Base-by-base conservation (phyloP, 1,140 invertebrate genomes). In the Bombus turneri region DNA sequence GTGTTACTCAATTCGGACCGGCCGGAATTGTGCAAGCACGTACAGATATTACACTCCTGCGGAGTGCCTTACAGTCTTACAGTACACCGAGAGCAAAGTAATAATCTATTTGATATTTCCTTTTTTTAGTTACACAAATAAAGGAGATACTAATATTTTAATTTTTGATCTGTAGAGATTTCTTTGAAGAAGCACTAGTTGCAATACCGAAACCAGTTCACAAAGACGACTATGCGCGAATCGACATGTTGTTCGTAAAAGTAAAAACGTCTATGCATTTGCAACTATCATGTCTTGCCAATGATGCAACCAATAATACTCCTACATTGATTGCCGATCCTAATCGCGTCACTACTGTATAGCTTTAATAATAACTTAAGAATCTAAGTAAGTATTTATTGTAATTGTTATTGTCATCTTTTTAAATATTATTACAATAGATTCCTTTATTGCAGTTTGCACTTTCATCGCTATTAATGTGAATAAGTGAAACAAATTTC, bases 1-100 rank as follows among this genome's bases (percentile, higher is more conserved):
- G 98, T 94, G 97, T 97, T 59, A 95, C 96, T 66, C 96, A 96
- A 79, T 98, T 98, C 93, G 97, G 96, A 92, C 93, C 95, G 31
- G 93, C 96, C 82, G 97, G 97, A 34, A 96, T 96, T 73, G 92
- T 97, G 75, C 98, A 98, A 95, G 97, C 97, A 22, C 94, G 95
- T 81, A 95, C 96, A 9, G 97, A 97, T 91, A 96, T 97, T 80
- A 94, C 92, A 37, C 95, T 96, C 28, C 92, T 97, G 37, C 95
- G 95, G 88, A 95, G 96, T 69, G 94, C 96, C 64, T 93, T 97
- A 39, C 85, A 92, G 47, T 87, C 88, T 79, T 97, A 96, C 86
- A 95, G 95, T 62, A 96, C 96, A 39, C 91, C 93, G 12, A 95
- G 95, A 91, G 96, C 96, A 69, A 96, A 93, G 96, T 96, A 95